Base-by-base conservation (phyloP, 2,888 invertebrate genomes). In the Helicoverpa assulta region DNA sequence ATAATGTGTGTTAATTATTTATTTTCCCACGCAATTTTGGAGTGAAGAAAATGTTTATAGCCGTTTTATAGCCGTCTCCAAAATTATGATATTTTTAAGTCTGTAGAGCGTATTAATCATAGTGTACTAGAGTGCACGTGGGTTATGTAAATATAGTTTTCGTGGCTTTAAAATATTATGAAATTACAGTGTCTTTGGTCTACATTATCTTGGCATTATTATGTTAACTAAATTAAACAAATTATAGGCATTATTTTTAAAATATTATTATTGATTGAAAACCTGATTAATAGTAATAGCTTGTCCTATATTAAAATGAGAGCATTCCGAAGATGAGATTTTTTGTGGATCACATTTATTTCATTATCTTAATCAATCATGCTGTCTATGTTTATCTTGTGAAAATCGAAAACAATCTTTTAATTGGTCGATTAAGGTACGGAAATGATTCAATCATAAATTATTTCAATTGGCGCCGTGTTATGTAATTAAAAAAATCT, bases 1-100 rank as follows among this genome's bases (percentile, higher is more conserved):
- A 66, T 65, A 56, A 40, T 58, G 8, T 58, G 5, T 61, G 57
- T 63, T 59, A 78, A 76, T 73, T 62, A 60, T 52, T 33, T 57
- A 63, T 60, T 60, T 79, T 70, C 59, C 52, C 67, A 78, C 56
- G 73, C 59, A 59, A 40, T 53, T 60, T 2, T 6, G 19, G 59
- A 19, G 50, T 47, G n/a, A 12, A 29, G 56, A 57, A 61, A 73
- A 69, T 12, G 58, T 0, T 62, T 68, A 60, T 60, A 5, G 53
- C 55, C 2, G 21, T 56, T 18, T 21, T 78, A 40, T 10, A n/a
- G 21, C 33, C 21, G 21, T 56, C 18, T 16, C 62, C 33, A 26
- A 62, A 56, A 53, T 68, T 62, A 59, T 14, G 55, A 53, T 61
- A 53, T 58, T 29, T 26, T 5, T 19, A 51, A 3, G 26, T 26